Evolutionary conservation across 2,113 vertebrate species (phyloP), one percentile per base, ranked within the genome.

Genomic region (Potamarius usumacintae): DNA sequence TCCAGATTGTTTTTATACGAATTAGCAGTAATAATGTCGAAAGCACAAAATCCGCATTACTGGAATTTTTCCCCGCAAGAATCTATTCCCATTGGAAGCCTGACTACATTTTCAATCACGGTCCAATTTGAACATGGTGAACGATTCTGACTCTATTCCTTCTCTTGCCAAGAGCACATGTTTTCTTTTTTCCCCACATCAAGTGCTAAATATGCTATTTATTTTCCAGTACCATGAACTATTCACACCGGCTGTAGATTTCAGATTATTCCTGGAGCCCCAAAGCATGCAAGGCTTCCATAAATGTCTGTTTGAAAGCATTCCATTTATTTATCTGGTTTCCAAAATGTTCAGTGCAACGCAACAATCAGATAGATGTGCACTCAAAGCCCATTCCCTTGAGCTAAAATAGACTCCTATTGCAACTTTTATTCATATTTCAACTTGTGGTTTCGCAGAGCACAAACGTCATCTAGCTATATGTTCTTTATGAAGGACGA

Each of bases 241-340:
- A 42, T 5, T 12, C 55, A 42, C 27, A 22, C 17, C 18, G 57
- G 57, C 57, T 82, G 30, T 11, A 82, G 79, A 82, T 58, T 27
- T 82, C 34, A 22, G 79, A 82, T 82, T 42, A 62, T 81, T 81
- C 30, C 30, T 81, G 55, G 79, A 81, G 79, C 57, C 53, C 57
- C 18, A 22, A 62, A 30, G 57, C 30, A 82, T 82, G 78, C 78
- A 34, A 18, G 78, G 53, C 78, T 58, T 34, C 53, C 78, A 82
- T 22, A 7, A 25, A 62, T 62, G 57, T 81, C 79, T 42, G 7
- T 11, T 25, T 42, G 27, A 17, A 60, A 22, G 27, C 18, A 14
- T 14, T 62, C 30, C 5, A 25, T 48, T 62, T 62, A 62, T 82
- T 82, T 34, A 60, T 81, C 53, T 58, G 55, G 14, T 58, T 80